These are phyloP conservation scores for Platysternon megacephalum DNA, from an alignment of 2,113 vertebrate species.

Conservation along the genomic window DNA sequence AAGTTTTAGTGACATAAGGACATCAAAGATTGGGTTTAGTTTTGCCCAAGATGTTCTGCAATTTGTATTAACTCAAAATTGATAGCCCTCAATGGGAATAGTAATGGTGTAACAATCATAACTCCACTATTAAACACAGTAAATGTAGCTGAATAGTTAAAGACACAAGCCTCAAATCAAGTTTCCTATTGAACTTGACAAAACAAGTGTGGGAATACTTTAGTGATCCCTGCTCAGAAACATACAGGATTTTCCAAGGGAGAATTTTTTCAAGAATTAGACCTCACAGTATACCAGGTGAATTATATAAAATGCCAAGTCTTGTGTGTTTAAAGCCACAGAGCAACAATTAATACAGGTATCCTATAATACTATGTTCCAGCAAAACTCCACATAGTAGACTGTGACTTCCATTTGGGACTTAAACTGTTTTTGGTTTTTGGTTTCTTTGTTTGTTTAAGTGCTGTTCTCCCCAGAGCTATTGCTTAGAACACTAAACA, in stretches of 20 bases:
- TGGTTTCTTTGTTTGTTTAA: not conserved
- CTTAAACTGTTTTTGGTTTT: not conserved
- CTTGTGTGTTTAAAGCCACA: not conserved
- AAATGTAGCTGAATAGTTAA: not conserved
- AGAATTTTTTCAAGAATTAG: not conserved
- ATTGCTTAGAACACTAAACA: not conserved
- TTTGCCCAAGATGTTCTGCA: not conserved
- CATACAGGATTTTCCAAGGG: not conserved
- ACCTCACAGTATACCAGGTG: not conserved
- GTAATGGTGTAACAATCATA: not conserved
- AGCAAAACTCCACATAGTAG: too few relatives aligned
- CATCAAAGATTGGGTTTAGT: not conserved
- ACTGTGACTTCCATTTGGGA: not conserved
- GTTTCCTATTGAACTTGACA: not conserved
- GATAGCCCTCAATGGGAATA: not conserved
- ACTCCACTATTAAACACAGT: not conserved
- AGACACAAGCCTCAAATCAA: not conserved
- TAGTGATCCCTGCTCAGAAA: fast-evolving
- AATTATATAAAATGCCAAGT: not conserved
- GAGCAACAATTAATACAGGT: not conserved
- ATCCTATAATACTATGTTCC: too few relatives aligned
- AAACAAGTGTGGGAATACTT: fast-evolving
- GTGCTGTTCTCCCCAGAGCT: not conserved
- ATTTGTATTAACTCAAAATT: not conserved
- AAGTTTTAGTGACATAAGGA: not conserved